phyloP scores from a whole-genome alignment of 2,888 invertebrate species.

The Sthenelais limicola region DNA sequence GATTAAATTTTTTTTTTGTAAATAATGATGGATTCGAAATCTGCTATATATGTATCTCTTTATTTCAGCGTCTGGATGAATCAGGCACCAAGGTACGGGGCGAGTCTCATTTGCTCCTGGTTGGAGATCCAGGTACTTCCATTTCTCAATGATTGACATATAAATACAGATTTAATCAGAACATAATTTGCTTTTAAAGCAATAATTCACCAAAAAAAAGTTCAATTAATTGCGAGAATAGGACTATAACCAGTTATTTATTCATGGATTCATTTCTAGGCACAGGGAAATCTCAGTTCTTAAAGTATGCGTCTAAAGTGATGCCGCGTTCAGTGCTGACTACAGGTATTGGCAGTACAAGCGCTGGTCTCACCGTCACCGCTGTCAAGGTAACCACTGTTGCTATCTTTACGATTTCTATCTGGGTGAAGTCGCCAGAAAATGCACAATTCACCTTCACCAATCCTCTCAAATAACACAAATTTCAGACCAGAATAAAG shows the following conservation, averaged over 20 bases:
- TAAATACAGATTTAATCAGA: not conserved
- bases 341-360: conserved; percentile 88
- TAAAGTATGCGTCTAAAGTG: conserved; percentile 81
- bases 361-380: conserved; percentile 90
- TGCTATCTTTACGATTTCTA: no score
- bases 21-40: no score
- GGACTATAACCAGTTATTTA: no score
- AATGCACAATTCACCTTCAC: no score
- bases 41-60: no score
- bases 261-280: conserved; percentile 79
- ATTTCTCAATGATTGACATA: conserved; percentile 1
- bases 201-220: no score
- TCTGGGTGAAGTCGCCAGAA: no score
- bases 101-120: conserved; percentile 87
- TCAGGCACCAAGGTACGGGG: conserved; percentile 79
- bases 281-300: conserved; percentile 89
- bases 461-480: no score
- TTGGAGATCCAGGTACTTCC: conserved; percentile 80
- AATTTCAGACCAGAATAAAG: no score
- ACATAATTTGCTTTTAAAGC: not conserved
- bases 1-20: no score
- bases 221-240: no score
- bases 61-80: conserved; percentile 69
- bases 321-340: conserved; percentile 86
- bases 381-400: conserved; percentile 82